phyloP scores from a whole-genome alignment of 2,888 invertebrate species.

The Asteroscopus sphinx region DNA sequence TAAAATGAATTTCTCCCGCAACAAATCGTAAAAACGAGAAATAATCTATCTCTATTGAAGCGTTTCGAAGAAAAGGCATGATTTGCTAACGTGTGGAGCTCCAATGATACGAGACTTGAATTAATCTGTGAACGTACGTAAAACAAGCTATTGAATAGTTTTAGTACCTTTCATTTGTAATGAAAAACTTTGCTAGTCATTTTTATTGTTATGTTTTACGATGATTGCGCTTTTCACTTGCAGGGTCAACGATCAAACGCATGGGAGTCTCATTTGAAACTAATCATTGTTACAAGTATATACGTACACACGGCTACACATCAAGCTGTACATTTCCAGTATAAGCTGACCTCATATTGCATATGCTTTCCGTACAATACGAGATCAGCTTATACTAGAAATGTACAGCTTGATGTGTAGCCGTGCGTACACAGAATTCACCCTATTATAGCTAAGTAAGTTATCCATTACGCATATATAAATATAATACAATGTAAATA shows the following conservation, averaged over 20 bases:
- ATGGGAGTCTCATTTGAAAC: constrained; percentile 36
- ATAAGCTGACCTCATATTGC: too few relatives aligned
- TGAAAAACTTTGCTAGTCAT: constrained; percentile 72
- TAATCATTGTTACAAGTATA: constrained; percentile 26
- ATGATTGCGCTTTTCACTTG: constrained; percentile 70
- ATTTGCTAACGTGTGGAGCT: constrained; percentile 69
- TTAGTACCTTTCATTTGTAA: constrained; percentile 77
- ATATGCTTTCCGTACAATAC: too few relatives aligned
- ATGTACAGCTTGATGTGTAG: too few relatives aligned
- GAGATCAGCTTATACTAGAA: too few relatives aligned
- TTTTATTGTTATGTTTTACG: constrained; percentile 71
- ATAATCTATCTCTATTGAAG: constrained; percentile 79
- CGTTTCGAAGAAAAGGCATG: constrained; percentile 76
- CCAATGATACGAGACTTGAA: constrained; percentile 67
- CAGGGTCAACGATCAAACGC: constrained; percentile 63
- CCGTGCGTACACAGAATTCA: too few relatives aligned
- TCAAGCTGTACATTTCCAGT: too few relatives aligned
- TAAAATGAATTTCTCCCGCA: constrained; percentile 67
- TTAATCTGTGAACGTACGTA: constrained; percentile 72
- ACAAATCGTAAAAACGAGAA: constrained; percentile 73
- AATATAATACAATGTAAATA: too few relatives aligned
- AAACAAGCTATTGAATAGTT: constrained; percentile 75
- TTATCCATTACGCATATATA: neutral
- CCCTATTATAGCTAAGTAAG: too few relatives aligned
- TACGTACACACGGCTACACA: too few relatives aligned